A percentile compares a stretch with the other conserved stretches of the same genome.
These are phyloP conservation scores for Wiebesia pumilae DNA, from an alignment of 1,140 invertebrate genomes.

Conservation along the genomic window DNA sequence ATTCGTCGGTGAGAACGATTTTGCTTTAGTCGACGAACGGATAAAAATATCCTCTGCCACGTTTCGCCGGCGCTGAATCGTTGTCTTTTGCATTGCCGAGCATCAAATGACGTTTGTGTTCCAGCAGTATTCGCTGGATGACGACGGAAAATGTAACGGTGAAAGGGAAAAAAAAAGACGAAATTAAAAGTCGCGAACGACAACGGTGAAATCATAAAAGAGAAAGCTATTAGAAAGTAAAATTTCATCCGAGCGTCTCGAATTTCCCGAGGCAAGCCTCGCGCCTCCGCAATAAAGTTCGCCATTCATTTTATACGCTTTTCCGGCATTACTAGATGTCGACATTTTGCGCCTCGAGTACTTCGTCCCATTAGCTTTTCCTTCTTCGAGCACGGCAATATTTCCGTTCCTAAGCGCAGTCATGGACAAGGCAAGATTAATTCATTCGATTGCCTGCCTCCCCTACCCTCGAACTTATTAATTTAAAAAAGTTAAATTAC, in stretches of 20 bases:
- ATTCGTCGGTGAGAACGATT: not conserved
- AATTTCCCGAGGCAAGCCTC: not conserved
- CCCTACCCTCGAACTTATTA: not conserved
- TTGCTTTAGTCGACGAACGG: not conserved
- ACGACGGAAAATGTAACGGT: no score
- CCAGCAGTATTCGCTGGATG: not conserved
- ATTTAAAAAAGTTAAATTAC: slow-evolving; percentile 66
- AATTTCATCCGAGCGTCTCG: not conserved
- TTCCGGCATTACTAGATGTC: not conserved
- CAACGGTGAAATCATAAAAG: not conserved
- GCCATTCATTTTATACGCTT: not conserved
- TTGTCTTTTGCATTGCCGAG: not conserved
- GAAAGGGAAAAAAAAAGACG: not conserved
- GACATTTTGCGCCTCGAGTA: not conserved
- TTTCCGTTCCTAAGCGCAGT: not conserved
- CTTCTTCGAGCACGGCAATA: not conserved
- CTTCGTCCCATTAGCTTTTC: not conserved
- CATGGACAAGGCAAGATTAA: slow-evolving; percentile 47
- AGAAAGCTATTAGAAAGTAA: not conserved
- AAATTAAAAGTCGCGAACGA: not conserved
- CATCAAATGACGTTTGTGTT: not conserved
- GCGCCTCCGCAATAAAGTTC: not conserved
- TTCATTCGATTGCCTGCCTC: not conserved
- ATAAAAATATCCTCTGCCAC: not conserved
- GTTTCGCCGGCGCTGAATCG: not conserved